Base-by-base conservation (phyloP, 2,113 vertebrate genomes). In the Procapra przewalskii region DNA sequence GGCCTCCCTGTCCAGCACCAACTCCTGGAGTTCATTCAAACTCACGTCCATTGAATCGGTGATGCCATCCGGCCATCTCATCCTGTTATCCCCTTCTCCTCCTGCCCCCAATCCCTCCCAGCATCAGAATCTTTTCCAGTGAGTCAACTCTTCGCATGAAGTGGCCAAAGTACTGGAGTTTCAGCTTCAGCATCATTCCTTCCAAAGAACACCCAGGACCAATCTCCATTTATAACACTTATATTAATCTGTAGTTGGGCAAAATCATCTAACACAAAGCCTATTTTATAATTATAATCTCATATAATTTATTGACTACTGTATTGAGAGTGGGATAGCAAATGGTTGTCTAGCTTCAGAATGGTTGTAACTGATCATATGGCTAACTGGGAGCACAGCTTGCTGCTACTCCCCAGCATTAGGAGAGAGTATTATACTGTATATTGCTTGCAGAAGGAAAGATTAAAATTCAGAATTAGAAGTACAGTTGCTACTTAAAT, bases 41-140 rank as follows among this genome's bases (percentile, higher is more conserved):
- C 55, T 57, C 55, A 25, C 23, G 0, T 57, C 23, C 23, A 25
- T 57, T 4, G 23, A 57, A 25, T 25, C 0, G 9, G 3, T 57
- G 55, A 57, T 57, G 55, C 55, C 55, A 57, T 57, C 55, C 9
- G 5, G 55, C 55, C 55, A 57, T 25, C 3, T 57, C 55, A 57
- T 57, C 55, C 55, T 57, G 55, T 57, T 2, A 1, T 57, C 55
- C 55, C 23, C 23, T 57, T 57, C 0, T 25, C 55, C 23, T 57
- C 55, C 55, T 57, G 55, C 55, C 55, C 55, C 55, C 55, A 57
- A 57, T 57, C 23, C 55, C 55, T 25, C 23, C 55, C 55, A 57
- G 55, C 55, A 57, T 57, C 23, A 57, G 21, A 25, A 9, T 25
- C 23, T 57, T 57, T 57, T 57, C 23, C 55, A 25, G 1, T 25